Conservation (phyloP, 2,113 vertebrate genomes). For the Apodemus speciosus region DNA sequence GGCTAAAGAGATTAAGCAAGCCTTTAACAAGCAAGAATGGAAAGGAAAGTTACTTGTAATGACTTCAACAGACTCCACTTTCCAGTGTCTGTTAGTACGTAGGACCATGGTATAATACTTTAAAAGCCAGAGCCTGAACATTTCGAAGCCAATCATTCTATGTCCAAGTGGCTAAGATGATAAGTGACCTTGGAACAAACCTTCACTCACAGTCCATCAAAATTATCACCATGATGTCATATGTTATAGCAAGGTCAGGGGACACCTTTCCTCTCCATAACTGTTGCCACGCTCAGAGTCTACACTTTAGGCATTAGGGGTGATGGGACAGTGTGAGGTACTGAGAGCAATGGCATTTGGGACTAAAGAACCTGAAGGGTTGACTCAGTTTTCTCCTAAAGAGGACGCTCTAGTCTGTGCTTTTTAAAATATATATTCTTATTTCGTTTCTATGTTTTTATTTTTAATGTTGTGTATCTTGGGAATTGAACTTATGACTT, state of each 20-base stretch:
- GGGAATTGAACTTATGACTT: neutral
- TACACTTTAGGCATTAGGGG: too few relatives aligned
- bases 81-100: neutral
- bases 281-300: neutral
- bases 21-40: neutral
- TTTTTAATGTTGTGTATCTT: too few relatives aligned
- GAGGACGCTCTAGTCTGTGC: neutral
- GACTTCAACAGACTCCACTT: neutral
- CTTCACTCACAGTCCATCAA: neutral
- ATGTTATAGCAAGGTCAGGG: neutral
- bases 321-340: accelerated
- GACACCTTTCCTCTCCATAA: neutral
- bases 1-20: neutral
- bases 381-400: neutral
- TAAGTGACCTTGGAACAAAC: neutral
- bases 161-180: neutral
- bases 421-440: neutral
- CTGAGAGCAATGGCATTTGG: neutral
- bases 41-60: slow-evolving; percentile 34
- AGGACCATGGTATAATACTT: neutral
- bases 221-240: neutral
- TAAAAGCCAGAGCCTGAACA: neutral
- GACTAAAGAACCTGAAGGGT: neutral
- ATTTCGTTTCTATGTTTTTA: neutral
- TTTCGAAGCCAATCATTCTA: neutral